phyloP scores from a whole-genome alignment of 2,797 vertebrate species.

The Poeciliopsis presidionis region DNA sequence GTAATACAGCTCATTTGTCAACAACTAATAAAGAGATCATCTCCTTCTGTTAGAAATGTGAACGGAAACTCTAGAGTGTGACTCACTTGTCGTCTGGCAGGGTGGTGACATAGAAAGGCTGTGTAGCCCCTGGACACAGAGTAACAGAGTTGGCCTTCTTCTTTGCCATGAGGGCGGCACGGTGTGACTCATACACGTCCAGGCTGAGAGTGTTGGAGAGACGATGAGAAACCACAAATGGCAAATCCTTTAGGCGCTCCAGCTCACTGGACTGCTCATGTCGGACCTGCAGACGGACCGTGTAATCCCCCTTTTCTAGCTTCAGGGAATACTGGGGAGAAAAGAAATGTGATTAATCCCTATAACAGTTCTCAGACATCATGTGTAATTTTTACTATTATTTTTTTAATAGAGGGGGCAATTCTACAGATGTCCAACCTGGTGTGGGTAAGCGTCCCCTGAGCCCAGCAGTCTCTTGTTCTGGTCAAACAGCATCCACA shows the following conservation, averaged over 20 bases:
- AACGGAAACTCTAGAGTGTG: not conserved
- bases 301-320: conserved; percentile 98
- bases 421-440: conserved; percentile 74
- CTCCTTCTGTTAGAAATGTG: not conserved
- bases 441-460: conserved; percentile 97
- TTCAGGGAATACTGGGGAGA: conserved; percentile 92
- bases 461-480: conserved; percentile 97
- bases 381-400: no score
- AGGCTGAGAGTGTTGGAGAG: conserved; percentile 91
- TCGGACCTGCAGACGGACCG: conserved; percentile 93
- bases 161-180: conserved; percentile 92
- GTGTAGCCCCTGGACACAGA: conserved; percentile 87
- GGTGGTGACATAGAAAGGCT: conserved; percentile 92
- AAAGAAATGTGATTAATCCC: not conserved
- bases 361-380: not conserved
- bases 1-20: not conserved
- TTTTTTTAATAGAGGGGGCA: no score
- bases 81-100: conserved; percentile 98
- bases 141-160: conserved; percentile 95
- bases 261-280: conserved; percentile 94
- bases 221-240: conserved; percentile 95
- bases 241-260: conserved; percentile 96
- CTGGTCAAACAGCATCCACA: conserved; percentile 98
- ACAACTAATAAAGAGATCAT: not conserved
- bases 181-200: conserved; percentile 94